Base-by-base conservation (phyloP, 2,888 invertebrate genomes). In the Congeria kusceri region DNA sequence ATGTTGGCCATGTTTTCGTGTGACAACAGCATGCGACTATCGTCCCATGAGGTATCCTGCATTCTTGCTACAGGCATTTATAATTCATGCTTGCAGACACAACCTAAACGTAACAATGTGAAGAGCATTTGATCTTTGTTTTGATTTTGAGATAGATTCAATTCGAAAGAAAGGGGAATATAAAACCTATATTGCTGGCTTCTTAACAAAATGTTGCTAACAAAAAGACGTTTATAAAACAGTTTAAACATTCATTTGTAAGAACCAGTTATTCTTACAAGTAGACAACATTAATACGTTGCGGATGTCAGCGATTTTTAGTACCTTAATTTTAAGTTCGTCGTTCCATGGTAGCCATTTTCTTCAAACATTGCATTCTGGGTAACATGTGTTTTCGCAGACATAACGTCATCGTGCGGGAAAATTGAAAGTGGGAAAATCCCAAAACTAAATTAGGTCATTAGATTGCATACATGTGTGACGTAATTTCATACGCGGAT, bases 41-140 rank as follows among this genome's bases (percentile, higher is more conserved):
- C 89, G 87, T 92, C 90, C 90, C 92, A 92, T 85, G 91, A 90
- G 88, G 88, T 91, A 86, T 90, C 91, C 86, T 90, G 92, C 93
- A 93, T 93, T 79, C 89, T 93, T 87, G 85, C 86, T 82, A 88
- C 88, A 88, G 89, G 88, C 88, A 91, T 89, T 81, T 86, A 89
- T 73, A 70, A 83, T 61, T 83, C 90, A 88, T 91, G 85, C 89
- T 87, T 76, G 64, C 68, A 68, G 64, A 79, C 80, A 65, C 83
- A 69, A 76, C 79, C 80, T 80, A 61, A 64, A 59, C 46, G 47
- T 53, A 47, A 66, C 56, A 76, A 75, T 62, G 62, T 68, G 29
- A 56, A 47, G 32, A 56, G 70, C 65, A 70, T 70, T 44, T 62
- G 44, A 53, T 23, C 53, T 53, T 23, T 20, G 53, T 25, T 23